These are phyloP conservation scores for Spheniscus mendiculus DNA, from an alignment of 2,113 vertebrate genomes.

Conservation along the genomic window DNA sequence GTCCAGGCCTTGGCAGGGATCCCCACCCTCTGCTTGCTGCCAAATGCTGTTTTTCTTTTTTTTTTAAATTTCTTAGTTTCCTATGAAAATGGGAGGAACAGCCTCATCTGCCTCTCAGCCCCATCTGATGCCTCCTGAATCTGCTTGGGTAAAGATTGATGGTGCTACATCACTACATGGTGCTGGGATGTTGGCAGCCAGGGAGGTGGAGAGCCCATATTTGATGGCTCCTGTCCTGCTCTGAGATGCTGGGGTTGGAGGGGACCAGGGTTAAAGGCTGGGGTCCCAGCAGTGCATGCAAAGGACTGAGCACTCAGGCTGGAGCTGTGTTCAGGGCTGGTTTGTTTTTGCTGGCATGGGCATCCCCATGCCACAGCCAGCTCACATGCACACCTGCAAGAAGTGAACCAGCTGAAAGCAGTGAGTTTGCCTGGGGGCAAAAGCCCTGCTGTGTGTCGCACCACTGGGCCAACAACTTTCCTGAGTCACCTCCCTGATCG, in stretches of 20 bases:
- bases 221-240: neutral
- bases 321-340: neutral
- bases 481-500: neutral
- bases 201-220: neutral
- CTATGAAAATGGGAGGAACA: neutral
- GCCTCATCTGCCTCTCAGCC: neutral
- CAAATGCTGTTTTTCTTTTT: neutral
- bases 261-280: neutral
- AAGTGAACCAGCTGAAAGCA: neutral
- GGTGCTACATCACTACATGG: neutral
- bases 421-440: neutral
- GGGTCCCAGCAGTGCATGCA: neutral
- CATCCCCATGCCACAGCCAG: neutral
- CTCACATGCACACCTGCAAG: accelerated
- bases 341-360: neutral
- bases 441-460: neutral
- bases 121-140: neutral
- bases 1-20: constrained; percentile 56
- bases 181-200: neutral
- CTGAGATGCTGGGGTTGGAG: neutral
- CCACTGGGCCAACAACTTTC: neutral
- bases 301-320: neutral
- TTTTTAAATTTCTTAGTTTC: neutral
- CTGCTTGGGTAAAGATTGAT: neutral
- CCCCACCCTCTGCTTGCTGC: neutral